A percentile compares a stretch with the other conserved stretches of the same genome.
Evolutionary conservation across 2,888 invertebrate genomes (phyloP).

Genomic region (Vesta saturnalis): DNA sequence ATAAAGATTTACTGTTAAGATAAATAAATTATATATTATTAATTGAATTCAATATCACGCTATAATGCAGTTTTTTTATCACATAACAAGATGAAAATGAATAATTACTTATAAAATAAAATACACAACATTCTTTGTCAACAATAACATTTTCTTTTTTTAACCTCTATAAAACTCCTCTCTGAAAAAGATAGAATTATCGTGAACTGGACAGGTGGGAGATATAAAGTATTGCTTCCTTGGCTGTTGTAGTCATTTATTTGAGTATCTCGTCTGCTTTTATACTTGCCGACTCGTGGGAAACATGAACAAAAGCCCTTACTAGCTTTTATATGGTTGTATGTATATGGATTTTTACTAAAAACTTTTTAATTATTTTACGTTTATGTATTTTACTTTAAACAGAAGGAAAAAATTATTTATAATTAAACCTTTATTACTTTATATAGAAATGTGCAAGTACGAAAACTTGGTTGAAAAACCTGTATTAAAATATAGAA

Average conservation of each 20-base stretch:
- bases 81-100: neutral
- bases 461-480: neutral
- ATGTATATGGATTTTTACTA: neutral
- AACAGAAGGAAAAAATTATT: neutral
- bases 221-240: slow-evolving; percentile 35
- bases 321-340: slow-evolving; percentile 14
- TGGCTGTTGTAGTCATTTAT: slow-evolving; percentile 39
- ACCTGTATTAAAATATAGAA: neutral
- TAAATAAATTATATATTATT: neutral
- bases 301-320: slow-evolving; percentile 39
- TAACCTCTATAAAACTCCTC: neutral
- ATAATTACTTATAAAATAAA: slow-evolving; percentile 1
- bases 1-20: no score
- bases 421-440: neutral
- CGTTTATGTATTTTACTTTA: neutral
- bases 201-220: slow-evolving; percentile 29
- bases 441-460: neutral
- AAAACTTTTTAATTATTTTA: neutral
- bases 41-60: neutral
- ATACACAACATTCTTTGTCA: slow-evolving; percentile 17
- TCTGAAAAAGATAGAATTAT: slow-evolving; percentile 11
- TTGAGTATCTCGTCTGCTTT: slow-evolving; percentile 37
- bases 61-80: neutral
- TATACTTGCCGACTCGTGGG: slow-evolving; percentile 43
- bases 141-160: neutral